Percentiles rank a stretch among this genome's conserved stretches.
Conservation (phyloP, 2,797 vertebrate genomes). For the Phoeniculus purpureus region DNA sequence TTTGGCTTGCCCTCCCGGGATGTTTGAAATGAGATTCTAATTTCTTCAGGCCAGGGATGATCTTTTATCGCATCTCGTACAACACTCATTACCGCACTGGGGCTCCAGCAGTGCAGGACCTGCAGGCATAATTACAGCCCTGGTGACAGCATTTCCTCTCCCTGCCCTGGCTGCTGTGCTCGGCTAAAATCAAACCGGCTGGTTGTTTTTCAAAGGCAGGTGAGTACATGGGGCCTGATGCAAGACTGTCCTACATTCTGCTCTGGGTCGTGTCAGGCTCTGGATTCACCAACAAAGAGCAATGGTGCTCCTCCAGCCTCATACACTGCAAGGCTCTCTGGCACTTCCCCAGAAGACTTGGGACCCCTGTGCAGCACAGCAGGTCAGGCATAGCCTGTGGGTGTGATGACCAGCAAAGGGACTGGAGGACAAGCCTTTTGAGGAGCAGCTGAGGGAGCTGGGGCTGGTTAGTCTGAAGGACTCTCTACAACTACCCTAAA, state of each 20-base stretch:
- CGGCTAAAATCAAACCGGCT: slow-evolving; percentile 7
- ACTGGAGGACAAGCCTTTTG: no score
- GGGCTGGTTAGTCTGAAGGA: no score
- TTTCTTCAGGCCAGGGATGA: slow-evolving; percentile 32
- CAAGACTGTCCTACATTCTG: slow-evolving; percentile 34
- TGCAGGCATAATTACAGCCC: slow-evolving; percentile 45
- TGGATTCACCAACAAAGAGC: neutral
- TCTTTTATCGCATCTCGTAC: neutral
- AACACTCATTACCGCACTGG: neutral
- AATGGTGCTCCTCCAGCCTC: neutral
- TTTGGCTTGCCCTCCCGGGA: slow-evolving; percentile 20
- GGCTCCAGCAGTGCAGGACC: slow-evolving; percentile 28
- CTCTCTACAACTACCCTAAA: no score
- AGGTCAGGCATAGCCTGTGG: fast-evolving
- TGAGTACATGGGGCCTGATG: neutral
- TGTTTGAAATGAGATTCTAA: slow-evolving; percentile 35
- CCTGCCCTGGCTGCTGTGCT: neutral
- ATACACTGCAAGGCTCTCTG: neutral
- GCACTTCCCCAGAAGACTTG: neutral
- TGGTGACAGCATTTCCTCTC: slow-evolving; percentile 1
- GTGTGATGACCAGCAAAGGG: fast-evolving
- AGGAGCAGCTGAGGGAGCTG: no score
- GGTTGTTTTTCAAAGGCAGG: slow-evolving; percentile 32
- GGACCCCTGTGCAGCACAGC: neutral
- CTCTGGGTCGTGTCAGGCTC: neutral